Evolutionary conservation across 1,140 invertebrate genomes (phyloP).

Genomic region (Pseudomyrmex sp.): DNA sequence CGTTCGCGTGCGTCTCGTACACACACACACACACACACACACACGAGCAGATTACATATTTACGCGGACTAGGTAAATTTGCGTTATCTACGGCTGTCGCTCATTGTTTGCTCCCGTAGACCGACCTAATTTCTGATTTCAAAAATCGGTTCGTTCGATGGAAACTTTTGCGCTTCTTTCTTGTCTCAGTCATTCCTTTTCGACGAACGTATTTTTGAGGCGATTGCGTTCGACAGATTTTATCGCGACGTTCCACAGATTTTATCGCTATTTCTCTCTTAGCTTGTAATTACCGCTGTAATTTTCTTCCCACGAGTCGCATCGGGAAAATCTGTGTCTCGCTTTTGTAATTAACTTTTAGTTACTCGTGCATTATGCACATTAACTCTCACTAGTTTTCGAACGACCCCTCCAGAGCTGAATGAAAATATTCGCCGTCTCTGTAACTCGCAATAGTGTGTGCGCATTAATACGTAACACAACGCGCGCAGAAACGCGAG

Average conservation of each 20-base stretch:
- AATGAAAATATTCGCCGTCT: conserved; percentile 17
- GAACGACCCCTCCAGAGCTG: not conserved
- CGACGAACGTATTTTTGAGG: not conserved
- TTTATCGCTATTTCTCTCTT: not conserved
- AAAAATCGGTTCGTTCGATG: conserved; percentile 48
- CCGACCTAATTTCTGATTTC: conserved; percentile 57
- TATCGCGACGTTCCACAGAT: not conserved
- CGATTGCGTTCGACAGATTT: too few species aligned
- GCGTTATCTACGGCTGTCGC: conserved; percentile 33
- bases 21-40: not conserved
- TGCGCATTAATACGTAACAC: conserved; percentile 1
- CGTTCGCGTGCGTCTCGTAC: not conserved
- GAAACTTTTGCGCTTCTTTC: conserved; percentile 7
- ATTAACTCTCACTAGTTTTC: not conserved
- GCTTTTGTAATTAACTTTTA: not conserved
- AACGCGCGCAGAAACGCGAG: not conserved
- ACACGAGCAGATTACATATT: conserved; percentile 61
- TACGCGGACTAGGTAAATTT: conserved; percentile 62
- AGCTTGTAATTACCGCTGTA: not conserved
- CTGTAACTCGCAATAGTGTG: too few species aligned
- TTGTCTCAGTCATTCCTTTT: too few species aligned
- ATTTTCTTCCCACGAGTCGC: not conserved
- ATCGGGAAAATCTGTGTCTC: too few species aligned
- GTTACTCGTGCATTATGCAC: not conserved
- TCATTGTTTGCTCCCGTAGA: conserved; percentile 58